Evolutionary conservation across 2,888 invertebrate species (phyloP), one percentile per base, ranked within the genome.

Genomic region (Chalcis sispes): DNA sequence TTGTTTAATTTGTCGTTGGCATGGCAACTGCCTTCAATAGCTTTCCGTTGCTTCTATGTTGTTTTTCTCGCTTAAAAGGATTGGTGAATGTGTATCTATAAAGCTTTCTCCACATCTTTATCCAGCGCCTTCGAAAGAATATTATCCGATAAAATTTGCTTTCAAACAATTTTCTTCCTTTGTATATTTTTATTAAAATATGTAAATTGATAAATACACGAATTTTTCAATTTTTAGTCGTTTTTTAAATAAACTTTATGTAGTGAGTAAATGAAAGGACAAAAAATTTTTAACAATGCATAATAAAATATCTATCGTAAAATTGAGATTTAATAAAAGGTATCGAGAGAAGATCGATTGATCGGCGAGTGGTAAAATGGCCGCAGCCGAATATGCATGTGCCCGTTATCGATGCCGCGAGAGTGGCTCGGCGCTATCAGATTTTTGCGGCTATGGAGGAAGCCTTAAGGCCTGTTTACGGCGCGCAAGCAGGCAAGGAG

Each of bases 1-100:
- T 88, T 88, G 87, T 86, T 87, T 86, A 87, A 87, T 88, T 88
- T 87, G 84, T 80, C 85, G 87, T 87, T 84, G 70, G 87, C 84
- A 85, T 87, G 87, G 82, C 84, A 81, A 88, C 88, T 15, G 84
- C 83, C 86, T 83, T 82, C 83, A 80, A 79, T 80, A 82, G 81
- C 81, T 84, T 80, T 82, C 79, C 81, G 79, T 4, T 79, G 27
- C 29, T 27, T 2, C 36, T 50, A 29, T 27, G 13, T 18, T 59
- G 25, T 20, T 87, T 87, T 86, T 86, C 85, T 85, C 85, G 85
- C 83, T 83, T 84, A 15, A 2, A 18, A 42, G 13, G 10, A n/a
- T n/a, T n/a, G n/a, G n/a, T n/a, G n/a, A 56, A 69, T 58, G 46
- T 8, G 18, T 29, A 23, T 2, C 2, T 29, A 80, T 36, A 25